Conservation (phyloP, 2,797 vertebrate genomes). For the Delichon dasypus region DNA sequence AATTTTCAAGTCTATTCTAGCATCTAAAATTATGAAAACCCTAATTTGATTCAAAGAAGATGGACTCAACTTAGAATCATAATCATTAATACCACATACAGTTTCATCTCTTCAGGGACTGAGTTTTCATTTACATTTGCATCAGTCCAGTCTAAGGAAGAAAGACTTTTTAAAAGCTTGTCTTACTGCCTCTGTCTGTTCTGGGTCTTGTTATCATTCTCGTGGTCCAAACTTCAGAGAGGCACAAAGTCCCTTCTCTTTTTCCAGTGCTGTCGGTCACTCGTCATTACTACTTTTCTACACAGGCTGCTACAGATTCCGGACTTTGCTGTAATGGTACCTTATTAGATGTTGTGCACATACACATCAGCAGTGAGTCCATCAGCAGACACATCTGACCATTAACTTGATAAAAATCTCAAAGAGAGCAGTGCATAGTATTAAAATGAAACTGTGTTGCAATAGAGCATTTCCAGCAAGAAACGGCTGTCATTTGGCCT, state of each 20-base stretch:
- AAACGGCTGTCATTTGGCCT: neutral
- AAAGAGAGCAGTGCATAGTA: neutral
- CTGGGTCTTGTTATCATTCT: neutral
- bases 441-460: neutral
- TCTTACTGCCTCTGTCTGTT: neutral
- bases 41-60: neutral
- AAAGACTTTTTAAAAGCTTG: neutral
- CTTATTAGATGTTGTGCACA: neutral
- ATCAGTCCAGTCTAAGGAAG: neutral
- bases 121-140: neutral
- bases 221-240: neutral
- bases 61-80: neutral
- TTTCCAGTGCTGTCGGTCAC: neutral
- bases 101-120: neutral
- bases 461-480: neutral
- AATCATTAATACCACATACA: neutral
- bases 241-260: neutral
- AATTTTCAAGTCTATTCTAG: neutral
- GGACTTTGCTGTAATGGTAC: neutral
- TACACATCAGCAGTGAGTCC: neutral
- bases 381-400: neutral
- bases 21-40: neutral
- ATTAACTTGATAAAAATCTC: neutral
- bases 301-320: neutral
- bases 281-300: neutral